Conservation (phyloP, 92 coral and sea anemone genomes). For the Galaxea fascicularis region DNA sequence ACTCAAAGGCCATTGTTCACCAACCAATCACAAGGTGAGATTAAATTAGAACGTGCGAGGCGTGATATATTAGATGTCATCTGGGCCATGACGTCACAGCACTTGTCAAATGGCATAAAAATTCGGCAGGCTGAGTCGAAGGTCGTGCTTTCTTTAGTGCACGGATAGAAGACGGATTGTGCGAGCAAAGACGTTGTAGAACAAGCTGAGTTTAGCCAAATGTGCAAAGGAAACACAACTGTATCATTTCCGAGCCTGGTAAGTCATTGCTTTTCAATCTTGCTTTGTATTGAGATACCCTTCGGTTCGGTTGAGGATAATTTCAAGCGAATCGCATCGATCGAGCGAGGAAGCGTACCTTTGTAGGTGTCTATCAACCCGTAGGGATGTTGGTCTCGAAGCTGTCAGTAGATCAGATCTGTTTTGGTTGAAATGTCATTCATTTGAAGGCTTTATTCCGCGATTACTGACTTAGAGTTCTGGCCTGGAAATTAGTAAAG, state of each 20-base stretch:
- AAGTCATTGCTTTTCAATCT: background rate
- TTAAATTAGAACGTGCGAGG: constrained; percentile 30
- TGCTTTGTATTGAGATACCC: background rate
- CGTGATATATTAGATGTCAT: constrained; percentile 8
- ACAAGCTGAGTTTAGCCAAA: constrained; percentile 8
- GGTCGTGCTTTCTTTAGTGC: constrained; percentile 28
- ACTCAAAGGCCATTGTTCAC: background rate
- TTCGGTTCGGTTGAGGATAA: background rate
- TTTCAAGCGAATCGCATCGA: background rate
- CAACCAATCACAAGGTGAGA: constrained; percentile 41
- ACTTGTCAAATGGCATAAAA: constrained; percentile 32
- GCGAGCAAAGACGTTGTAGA: background rate
- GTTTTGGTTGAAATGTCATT: background rate
- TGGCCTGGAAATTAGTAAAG: background rate
- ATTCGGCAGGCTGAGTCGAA: background rate
- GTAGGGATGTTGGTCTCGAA: background rate
- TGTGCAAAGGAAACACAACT: constrained; percentile 58
- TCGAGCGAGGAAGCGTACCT: background rate
- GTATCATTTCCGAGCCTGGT: constrained; percentile 24
- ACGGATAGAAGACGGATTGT: background rate
- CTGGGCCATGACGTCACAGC: constrained; percentile 39
- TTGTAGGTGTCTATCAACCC: background rate
- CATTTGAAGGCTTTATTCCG: too few species aligned
- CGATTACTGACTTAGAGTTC: too few species aligned
- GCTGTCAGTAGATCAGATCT: background rate